These are phyloP conservation scores for Trichogramma evanescens DNA, from an alignment of 2,888 invertebrate species.

Conservation along the genomic window DNA sequence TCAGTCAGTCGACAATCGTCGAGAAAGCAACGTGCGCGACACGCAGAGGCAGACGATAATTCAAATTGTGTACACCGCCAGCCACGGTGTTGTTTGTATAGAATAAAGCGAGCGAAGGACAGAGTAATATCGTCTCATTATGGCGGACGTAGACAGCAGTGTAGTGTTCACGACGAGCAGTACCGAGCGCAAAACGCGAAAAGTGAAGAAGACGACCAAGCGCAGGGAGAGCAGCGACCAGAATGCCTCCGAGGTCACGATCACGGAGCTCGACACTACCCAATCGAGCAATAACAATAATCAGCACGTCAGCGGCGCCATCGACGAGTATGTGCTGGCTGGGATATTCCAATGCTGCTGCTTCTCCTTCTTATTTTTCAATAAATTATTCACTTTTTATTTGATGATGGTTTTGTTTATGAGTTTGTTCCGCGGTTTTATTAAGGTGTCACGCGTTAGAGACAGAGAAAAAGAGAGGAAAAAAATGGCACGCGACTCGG, in stretches of 20 bases:
- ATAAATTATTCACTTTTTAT: neutral
- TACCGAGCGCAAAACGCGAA: conserved; percentile 78
- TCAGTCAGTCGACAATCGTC: conserved; percentile 24
- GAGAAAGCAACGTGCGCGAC: neutral
- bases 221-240: conserved; percentile 72
- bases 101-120: conserved; percentile 6
- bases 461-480: too few species aligned
- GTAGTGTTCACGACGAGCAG: conserved; percentile 66
- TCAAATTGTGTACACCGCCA: conserved; percentile 1
- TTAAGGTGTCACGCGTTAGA: too few species aligned
- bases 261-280: conserved; percentile 71
- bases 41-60: conserved; percentile 5
- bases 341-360: conserved; percentile 17
- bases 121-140: conserved; percentile 37
- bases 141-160: conserved; percentile 84
- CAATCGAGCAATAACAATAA: conserved; percentile 49
- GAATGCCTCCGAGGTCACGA: conserved; percentile 63
- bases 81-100: neutral
- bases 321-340: conserved; percentile 79
- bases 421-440: too few species aligned
- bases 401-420: too few species aligned
- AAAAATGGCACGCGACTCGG: too few species aligned
- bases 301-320: conserved; percentile 60
- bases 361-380: conserved; percentile 3
- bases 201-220: conserved; percentile 83